Conservation (phyloP, 2,888 invertebrate genomes). For the Ectropis crepuscularia region DNA sequence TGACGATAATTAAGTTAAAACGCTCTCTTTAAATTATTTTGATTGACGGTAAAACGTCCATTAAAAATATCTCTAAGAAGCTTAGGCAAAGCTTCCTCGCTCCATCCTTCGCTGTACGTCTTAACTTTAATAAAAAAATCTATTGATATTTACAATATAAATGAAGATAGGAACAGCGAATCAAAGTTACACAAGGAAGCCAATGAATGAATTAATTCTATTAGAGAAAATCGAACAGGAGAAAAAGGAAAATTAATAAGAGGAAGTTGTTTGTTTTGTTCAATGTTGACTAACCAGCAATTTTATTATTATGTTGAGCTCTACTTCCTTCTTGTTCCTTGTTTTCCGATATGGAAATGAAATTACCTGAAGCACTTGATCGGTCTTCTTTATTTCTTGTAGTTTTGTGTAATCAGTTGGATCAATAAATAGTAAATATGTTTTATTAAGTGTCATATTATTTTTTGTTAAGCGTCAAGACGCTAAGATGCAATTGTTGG, state of each 20-base stretch:
- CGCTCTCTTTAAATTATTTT: too few relatives aligned
- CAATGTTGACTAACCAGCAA: conserved; percentile 7
- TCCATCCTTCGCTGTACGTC: not conserved
- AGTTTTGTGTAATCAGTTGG: too few relatives aligned
- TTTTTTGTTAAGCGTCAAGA: too few relatives aligned
- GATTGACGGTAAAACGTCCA: too few relatives aligned
- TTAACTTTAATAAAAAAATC: not conserved
- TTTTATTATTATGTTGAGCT: not conserved
- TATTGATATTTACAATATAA: conserved; percentile 7
- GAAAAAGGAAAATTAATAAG: conserved; percentile 17
- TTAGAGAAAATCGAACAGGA: conserved; percentile 13
- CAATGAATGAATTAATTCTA: conserved; percentile 11
- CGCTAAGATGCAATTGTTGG: too few relatives aligned
- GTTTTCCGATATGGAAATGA: not conserved
- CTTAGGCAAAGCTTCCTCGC: not conserved
- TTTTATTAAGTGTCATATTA: too few relatives aligned
- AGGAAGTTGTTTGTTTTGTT: conserved; percentile 15
- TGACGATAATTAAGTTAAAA: too few relatives aligned
- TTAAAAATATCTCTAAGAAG: not conserved
- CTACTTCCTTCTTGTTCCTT: not conserved
- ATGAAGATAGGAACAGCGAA: not conserved
- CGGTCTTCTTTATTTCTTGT: not conserved
- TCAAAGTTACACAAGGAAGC: conserved; percentile 15
- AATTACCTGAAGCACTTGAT: not conserved
- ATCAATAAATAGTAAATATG: too few relatives aligned